Percentiles rank a stretch among this genome's conserved stretches.
Evolutionary conservation across 2,797 vertebrate species (phyloP).

Genomic region (Lates japonicus): DNA sequence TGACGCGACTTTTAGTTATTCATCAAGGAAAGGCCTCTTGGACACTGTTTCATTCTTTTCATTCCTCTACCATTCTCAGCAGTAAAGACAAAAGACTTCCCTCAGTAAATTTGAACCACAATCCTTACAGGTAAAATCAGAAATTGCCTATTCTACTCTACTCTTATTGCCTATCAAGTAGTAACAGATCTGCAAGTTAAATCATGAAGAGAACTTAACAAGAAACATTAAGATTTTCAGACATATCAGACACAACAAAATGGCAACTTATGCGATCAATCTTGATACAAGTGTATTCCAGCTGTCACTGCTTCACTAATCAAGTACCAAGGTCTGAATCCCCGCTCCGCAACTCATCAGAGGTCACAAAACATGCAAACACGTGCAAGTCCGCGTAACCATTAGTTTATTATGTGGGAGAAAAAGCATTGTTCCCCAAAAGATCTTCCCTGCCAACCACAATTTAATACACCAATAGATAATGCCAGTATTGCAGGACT

Average conservation of each 20-base stretch:
- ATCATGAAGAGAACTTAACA: background rate
- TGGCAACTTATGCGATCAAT: background rate
- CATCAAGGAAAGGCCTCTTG: no score
- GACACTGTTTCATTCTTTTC: no score
- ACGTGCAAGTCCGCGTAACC: background rate
- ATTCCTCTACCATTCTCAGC: no score
- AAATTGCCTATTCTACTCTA: no score
- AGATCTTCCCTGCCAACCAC: background rate
- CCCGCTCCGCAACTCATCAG: background rate
- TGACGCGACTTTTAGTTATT: no score
- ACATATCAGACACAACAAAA: background rate
- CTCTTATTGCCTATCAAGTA: no score
- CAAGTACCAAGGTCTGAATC: background rate
- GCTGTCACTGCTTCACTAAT: slow-evolving; percentile 2
- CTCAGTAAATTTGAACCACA: background rate
- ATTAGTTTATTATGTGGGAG: background rate
- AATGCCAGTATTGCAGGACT: slow-evolving; percentile 16
- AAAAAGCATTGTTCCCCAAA: background rate
- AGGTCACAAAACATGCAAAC: slow-evolving; percentile 1
- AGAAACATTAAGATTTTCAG: background rate
- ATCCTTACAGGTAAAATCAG: no score
- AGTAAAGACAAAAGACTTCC: no score
- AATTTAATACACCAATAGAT: slow-evolving; percentile 17
- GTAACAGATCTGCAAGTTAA: background rate
- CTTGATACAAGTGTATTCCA: background rate